These are phyloP conservation scores for Microcaecilia unicolor DNA, from an alignment of 2,797 vertebrate species.

Conservation along the genomic window DNA sequence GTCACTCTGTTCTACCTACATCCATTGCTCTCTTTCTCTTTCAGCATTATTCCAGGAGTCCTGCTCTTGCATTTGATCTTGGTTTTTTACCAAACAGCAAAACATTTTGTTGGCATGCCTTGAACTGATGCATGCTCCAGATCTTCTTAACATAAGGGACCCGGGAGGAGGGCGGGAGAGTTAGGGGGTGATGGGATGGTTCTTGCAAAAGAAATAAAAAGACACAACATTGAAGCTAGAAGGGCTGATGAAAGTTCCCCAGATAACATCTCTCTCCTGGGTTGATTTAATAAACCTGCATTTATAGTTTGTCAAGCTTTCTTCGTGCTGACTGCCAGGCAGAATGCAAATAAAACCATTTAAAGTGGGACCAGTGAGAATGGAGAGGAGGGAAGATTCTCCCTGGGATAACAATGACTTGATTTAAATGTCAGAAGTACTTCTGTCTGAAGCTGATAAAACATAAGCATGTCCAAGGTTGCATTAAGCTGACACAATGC, in stretches of 20 bases:
- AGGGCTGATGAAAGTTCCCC: constrained; percentile 1
- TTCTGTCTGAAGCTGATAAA: constrained; percentile 13
- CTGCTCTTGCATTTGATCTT: accelerated
- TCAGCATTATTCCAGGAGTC: neutral
- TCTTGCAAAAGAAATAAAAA: accelerated
- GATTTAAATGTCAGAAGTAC: neutral
- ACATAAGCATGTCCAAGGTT: neutral
- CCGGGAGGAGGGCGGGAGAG: no score
- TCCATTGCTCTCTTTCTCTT: no score
- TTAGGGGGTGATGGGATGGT: accelerated
- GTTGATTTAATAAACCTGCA: constrained; percentile 9
- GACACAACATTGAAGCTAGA: neutral
- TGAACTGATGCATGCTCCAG: constrained; percentile 10
- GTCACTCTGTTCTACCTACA: neutral
- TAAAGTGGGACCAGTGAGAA: neutral
- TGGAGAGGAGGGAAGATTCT: neutral
- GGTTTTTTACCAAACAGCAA: neutral
- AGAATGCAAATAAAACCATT: constrained; percentile 6
- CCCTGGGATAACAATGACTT: neutral
- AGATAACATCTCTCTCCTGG: neutral
- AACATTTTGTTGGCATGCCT: neutral
- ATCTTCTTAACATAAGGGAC: neutral
- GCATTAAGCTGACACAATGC: constrained; percentile 1
- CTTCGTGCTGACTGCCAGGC: constrained; percentile 1
- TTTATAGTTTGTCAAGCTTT: constrained; percentile 16